These are phyloP conservation scores for Columba janthina DNA, from an alignment of 2,113 vertebrate genomes.

Conservation along the genomic window DNA sequence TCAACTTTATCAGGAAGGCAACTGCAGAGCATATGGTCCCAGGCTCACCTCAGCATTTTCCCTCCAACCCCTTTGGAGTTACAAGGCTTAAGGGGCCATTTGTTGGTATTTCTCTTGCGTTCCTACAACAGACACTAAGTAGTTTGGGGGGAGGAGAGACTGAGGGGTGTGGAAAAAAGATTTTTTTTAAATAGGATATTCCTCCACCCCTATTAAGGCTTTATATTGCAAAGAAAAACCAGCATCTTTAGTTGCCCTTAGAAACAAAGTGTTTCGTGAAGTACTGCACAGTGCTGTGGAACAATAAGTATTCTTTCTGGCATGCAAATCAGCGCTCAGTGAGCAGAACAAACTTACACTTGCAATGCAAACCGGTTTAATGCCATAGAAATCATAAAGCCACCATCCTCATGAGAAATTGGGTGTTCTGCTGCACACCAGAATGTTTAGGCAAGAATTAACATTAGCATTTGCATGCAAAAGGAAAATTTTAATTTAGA, in stretches of 20 bases:
- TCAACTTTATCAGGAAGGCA: constrained; percentile 19
- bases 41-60: neutral
- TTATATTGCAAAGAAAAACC: neutral
- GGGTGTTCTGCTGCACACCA: constrained; percentile 40
- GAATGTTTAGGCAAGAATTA: neutral
- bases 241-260: neutral
- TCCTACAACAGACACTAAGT: neutral
- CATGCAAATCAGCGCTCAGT: constrained; percentile 15
- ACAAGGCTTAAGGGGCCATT: neutral
- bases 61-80: neutral
- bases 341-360: constrained; percentile 49
- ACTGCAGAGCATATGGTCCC: neutral
- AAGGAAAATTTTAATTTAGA: constrained; percentile 31
- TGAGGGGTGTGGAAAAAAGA: neutral
- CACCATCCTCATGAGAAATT: constrained; percentile 46
- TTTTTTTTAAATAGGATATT: neutral
- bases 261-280: neutral
- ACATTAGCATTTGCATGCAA: neutral
- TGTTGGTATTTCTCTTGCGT: neutral
- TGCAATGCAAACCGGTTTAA: constrained; percentile 61
- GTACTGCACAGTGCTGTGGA: neutral
- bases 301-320: constrained; percentile 17
- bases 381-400: constrained; percentile 64
- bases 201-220: neutral
- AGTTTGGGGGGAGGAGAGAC: neutral